Percentiles rank a stretch among this genome's conserved stretches.
Conservation (phyloP, 2,797 vertebrate genomes). For the Otolemur crassicaudatus region DNA sequence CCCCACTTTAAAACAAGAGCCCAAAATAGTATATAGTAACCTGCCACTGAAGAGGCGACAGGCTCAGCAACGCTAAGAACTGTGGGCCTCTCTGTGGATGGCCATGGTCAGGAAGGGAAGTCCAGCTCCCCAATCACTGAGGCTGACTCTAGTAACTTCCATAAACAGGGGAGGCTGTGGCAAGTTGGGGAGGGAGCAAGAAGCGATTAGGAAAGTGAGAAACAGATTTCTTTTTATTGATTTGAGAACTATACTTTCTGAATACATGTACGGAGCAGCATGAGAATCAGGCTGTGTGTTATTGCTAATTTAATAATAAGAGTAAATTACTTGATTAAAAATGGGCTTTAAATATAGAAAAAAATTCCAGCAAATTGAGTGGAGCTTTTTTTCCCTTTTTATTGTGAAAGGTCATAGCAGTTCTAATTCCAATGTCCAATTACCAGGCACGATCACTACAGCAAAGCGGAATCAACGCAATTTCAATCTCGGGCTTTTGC, state of each 20-base stretch:
- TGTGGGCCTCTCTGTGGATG: background rate
- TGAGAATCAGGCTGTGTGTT: background rate
- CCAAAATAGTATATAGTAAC: background rate
- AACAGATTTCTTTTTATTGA: conserved; percentile 54
- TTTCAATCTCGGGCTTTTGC: conserved; percentile 54
- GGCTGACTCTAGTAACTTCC: background rate
- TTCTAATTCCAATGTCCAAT: conserved; percentile 62
- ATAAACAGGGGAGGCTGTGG: too few relatives aligned
- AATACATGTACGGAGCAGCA: background rate
- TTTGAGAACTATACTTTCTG: conserved; percentile 18
- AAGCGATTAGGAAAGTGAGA: background rate
- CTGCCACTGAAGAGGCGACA: background rate
- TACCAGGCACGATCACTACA: conserved; percentile 15
- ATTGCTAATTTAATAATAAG: conserved; percentile 56
- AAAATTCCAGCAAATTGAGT: conserved; percentile 53
- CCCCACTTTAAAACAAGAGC: background rate
- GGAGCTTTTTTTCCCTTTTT: background rate
- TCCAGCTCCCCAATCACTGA: background rate
- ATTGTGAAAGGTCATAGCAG: conserved; percentile 36
- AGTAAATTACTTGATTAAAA: conserved; percentile 71
- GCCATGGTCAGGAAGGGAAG: background rate
- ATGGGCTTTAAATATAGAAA: conserved; percentile 62
- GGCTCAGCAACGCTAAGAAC: accelerated
- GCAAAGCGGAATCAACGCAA: conserved; percentile 48
- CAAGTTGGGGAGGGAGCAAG: background rate